Conservation (phyloP, 2,888 invertebrate species). For the Cistogaster globosa region DNA sequence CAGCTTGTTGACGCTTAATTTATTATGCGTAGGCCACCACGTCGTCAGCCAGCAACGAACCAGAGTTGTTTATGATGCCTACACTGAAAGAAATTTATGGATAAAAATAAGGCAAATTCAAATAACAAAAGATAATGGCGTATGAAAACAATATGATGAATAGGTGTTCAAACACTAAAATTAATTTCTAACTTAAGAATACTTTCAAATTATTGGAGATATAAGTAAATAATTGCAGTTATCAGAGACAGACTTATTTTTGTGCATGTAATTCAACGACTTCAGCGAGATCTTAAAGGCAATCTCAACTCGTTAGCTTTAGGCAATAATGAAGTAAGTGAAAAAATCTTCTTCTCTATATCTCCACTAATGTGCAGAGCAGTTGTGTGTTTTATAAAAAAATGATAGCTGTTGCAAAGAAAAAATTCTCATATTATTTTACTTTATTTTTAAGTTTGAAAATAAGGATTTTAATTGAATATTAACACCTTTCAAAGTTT, state of each 20-base stretch:
- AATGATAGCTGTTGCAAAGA: slow-evolving; percentile 30
- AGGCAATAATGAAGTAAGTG: slow-evolving; percentile 42
- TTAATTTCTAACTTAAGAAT: too few species aligned
- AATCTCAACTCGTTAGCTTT: slow-evolving; percentile 49
- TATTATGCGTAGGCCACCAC: slow-evolving; percentile 76
- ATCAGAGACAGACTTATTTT: background rate
- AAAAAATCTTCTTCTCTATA: slow-evolving; percentile 3
- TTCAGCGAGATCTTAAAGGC: slow-evolving; percentile 23
- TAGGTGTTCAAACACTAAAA: too few species aligned
- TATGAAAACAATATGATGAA: too few species aligned
- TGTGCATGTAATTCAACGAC: slow-evolving; percentile 11
- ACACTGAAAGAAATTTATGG: slow-evolving; percentile 35
- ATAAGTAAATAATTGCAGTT: background rate
- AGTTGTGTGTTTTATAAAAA: slow-evolving; percentile 26
- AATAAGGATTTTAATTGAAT: slow-evolving; percentile 81
- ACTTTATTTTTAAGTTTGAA: slow-evolving; percentile 19
- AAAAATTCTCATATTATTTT: slow-evolving; percentile 40
- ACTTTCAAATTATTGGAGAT: too few species aligned
- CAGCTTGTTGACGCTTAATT: slow-evolving; percentile 81
- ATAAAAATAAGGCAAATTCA: background rate
- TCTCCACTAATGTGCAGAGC: background rate
- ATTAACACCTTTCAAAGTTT: slow-evolving; percentile 80
- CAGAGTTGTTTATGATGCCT: slow-evolving; percentile 48
- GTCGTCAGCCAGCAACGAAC: slow-evolving; percentile 49
- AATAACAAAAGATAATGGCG: background rate